Evolutionary conservation across 2,888 invertebrate genomes (phyloP).

Genomic region (Dusona sp.): DNA sequence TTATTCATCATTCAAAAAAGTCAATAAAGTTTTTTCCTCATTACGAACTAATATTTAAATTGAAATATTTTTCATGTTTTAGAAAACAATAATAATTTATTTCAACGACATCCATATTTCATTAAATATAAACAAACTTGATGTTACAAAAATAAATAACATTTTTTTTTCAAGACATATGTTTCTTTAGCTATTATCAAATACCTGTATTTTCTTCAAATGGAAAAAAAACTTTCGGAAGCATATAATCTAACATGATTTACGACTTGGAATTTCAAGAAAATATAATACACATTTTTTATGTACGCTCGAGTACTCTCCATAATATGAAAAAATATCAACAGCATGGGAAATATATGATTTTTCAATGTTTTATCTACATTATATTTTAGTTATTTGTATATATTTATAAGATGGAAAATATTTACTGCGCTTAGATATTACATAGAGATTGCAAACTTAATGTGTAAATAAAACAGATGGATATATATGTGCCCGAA

Average conservation of each 20-base stretch:
- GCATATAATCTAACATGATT: not conserved
- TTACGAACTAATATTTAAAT: not conserved
- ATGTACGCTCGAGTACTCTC: not conserved
- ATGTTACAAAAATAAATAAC: not conserved
- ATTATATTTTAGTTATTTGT: not conserved
- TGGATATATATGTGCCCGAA: not conserved
- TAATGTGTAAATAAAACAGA: not conserved
- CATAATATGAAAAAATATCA: not conserved
- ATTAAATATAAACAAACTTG: not conserved
- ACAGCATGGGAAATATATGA: not conserved
- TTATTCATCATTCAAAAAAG: not conserved
- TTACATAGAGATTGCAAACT: not conserved
- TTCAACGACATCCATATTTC: no score
- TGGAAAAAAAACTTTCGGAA: not conserved
- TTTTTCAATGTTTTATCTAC: not conserved
- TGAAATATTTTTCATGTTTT: not conserved
- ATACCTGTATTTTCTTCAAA: not conserved
- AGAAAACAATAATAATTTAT: no score
- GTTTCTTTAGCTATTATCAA: not conserved
- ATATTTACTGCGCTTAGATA: not conserved
- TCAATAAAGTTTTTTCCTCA: not conserved
- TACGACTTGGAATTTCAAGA: not conserved
- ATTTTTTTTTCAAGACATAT: not conserved
- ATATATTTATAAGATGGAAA: not conserved
- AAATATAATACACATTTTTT: not conserved